Conservation (phyloP, 2,888 invertebrate species). For the Drosophila meridiana region DNA sequence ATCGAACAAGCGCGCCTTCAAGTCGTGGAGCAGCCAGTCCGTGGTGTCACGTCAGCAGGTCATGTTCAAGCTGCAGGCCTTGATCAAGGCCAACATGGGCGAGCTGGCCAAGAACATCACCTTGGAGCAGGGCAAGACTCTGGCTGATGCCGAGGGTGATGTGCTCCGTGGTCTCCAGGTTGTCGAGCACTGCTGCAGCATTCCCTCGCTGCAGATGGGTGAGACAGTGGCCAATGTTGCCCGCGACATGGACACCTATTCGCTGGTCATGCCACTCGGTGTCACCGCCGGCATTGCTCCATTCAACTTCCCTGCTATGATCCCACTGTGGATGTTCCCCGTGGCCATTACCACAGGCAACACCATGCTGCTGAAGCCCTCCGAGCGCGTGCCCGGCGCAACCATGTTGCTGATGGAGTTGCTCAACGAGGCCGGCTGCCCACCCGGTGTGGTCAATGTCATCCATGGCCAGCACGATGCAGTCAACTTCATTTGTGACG, state of each 20-base stretch:
- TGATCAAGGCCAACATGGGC: constrained; percentile 94
- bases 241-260: constrained; percentile 98
- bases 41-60: constrained; percentile 96
- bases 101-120: constrained; percentile 96
- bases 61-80: constrained; percentile 94
- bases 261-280: constrained; percentile 96
- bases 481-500: constrained; percentile 98
- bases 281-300: constrained; percentile 96
- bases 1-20: constrained; percentile 92
- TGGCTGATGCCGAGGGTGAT: constrained; percentile 98
- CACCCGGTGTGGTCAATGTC: constrained; percentile 97
- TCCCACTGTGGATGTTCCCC: constrained; percentile 98
- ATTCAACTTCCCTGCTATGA: constrained; percentile 99
- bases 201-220: constrained; percentile 96
- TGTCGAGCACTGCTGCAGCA: constrained; percentile 98
- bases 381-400: constrained; percentile 98
- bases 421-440: constrained; percentile 96
- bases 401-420: constrained; percentile 97
- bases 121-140: constrained; percentile 98
- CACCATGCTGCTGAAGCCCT: constrained; percentile 97
- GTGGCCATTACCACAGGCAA: constrained; percentile 96
- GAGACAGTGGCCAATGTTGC: constrained; percentile 93
- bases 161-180: constrained; percentile 98
- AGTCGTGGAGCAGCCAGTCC: constrained; percentile 95
- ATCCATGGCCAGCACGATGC: constrained; percentile 98